Percentiles rank a stretch among this genome's conserved stretches.
Evolutionary conservation across 1,140 invertebrate species (phyloP).

Genomic region (Notospermus geniculatus): DNA sequence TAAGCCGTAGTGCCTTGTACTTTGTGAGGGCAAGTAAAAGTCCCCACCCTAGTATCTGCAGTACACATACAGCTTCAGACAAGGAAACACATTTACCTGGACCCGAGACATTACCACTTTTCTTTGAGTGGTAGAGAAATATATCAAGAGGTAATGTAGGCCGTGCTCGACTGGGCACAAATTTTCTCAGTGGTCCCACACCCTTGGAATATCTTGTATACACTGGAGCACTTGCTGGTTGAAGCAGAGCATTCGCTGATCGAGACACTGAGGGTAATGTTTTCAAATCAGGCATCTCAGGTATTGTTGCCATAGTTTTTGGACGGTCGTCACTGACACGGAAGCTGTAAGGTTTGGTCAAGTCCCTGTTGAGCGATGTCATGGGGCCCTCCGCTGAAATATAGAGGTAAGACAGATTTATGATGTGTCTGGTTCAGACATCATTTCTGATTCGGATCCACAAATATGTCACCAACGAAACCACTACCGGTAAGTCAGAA

Average conservation of each 20-base stretch:
- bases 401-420: not conserved
- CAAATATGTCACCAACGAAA: too few species aligned
- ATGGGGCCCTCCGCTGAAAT: constrained; percentile 43
- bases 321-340: constrained; percentile 32
- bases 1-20: not conserved
- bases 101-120: constrained; percentile 30
- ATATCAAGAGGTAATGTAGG: constrained; percentile 39
- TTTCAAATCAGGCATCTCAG: constrained; percentile 7
- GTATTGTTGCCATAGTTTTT: not conserved
- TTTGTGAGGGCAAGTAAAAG: not conserved
- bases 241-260: not conserved
- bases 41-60: not conserved
- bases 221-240: constrained; percentile 4
- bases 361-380: constrained; percentile 36
- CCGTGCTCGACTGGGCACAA: constrained; percentile 32
- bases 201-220: constrained; percentile 10
- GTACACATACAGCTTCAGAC: not conserved
- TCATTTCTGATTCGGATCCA: too few species aligned
- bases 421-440: too few species aligned
- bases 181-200: constrained; percentile 29
- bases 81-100: constrained; percentile 27
- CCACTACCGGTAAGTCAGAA: too few species aligned
- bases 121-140: constrained; percentile 47
- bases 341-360: constrained; percentile 38
- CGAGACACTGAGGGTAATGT: constrained; percentile 12